Percentiles rank a stretch among this genome's conserved stretches.
phyloP scores from a whole-genome alignment of 2,113 vertebrate species.

The Plecotus auritus region DNA sequence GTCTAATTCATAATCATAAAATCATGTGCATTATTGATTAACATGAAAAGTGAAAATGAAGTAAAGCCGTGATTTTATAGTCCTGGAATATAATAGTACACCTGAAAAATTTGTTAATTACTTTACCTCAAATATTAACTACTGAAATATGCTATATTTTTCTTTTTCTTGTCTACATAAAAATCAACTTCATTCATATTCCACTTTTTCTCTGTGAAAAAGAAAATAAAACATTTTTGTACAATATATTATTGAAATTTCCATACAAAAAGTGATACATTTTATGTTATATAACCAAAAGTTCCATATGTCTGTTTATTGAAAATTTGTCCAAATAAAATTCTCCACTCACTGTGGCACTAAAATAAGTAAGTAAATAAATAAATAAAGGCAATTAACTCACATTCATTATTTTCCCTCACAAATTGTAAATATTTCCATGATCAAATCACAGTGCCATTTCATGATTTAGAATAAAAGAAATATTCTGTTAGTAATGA shows the following conservation, averaged over 20 bases:
- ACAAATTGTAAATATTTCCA: background rate
- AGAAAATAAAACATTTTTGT: background rate
- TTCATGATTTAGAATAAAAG: background rate
- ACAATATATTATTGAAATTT: background rate
- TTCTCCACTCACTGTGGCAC: background rate
- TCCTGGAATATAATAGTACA: background rate
- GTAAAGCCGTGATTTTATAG: background rate
- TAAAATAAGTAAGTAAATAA: background rate
- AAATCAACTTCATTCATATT: background rate
- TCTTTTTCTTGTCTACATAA: background rate
- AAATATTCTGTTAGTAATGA: background rate
- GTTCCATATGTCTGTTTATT: conserved; percentile 2
- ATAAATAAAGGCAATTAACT: conserved; percentile 32
- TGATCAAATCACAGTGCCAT: background rate
- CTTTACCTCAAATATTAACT: conserved; percentile 4
- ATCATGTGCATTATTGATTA: background rate
- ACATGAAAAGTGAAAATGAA: background rate
- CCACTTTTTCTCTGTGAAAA: background rate
- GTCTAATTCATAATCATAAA: background rate
- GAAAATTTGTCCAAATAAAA: conserved; percentile 31
- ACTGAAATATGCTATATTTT: background rate
- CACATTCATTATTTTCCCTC: background rate
- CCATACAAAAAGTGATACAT: background rate
- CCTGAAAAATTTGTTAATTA: background rate
- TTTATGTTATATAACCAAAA: conserved; percentile 17